These are phyloP conservation scores for Bufo bufo DNA, from an alignment of 2,113 vertebrate genomes.

Conservation along the genomic window DNA sequence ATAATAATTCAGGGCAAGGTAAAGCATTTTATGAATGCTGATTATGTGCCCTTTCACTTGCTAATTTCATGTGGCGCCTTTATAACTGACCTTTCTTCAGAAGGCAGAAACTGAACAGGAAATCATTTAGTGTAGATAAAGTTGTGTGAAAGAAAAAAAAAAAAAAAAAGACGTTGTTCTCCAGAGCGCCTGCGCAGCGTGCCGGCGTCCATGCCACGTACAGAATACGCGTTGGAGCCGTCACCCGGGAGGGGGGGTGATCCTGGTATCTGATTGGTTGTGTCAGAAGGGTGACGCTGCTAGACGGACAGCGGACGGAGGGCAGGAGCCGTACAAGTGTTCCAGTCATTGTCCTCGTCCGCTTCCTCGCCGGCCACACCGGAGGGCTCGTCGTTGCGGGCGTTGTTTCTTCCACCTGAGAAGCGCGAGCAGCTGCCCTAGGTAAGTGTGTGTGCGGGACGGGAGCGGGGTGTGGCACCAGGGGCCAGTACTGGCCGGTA, in stretches of 20 bases:
- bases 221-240: conserved; percentile 11
- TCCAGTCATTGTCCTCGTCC: conserved; percentile 24
- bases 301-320: conserved; percentile 33
- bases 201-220: conserved; percentile 38
- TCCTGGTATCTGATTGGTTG: conserved; percentile 23
- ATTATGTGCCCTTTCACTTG: no score
- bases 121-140: conserved; percentile 1
- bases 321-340: neutral
- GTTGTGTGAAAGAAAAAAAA: neutral
- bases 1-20: no score
- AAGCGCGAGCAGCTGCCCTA: conserved; percentile 18
- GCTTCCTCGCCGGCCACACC: neutral
- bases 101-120: neutral
- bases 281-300: conserved; percentile 1
- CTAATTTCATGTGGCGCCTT: no score
- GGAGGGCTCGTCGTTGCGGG: neutral
- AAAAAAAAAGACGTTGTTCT: neutral
- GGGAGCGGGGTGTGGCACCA: conserved; percentile 31
- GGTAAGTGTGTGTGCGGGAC: conserved; percentile 4
- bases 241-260: neutral
- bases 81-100: neutral
- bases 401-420: neutral
- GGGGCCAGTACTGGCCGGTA: neutral
- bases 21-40: no score
- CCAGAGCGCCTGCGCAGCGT: conserved; percentile 25